These are phyloP conservation scores for Trididemnum miniatum DNA, from an alignment of 23 tunicate species.

Conservation along the genomic window DNA sequence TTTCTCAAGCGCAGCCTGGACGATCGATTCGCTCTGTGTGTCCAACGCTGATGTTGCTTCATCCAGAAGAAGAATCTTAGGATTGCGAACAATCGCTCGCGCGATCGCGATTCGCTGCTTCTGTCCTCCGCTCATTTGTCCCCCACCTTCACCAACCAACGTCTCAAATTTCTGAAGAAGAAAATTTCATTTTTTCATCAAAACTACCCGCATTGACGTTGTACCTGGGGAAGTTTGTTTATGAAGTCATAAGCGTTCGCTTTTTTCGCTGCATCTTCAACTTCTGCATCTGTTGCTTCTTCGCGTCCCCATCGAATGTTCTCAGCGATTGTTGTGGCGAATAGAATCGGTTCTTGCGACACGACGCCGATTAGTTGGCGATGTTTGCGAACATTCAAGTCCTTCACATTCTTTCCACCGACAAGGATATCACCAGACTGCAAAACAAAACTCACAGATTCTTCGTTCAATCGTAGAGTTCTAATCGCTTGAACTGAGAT, in stretches of 20 bases:
- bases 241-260: constrained; percentile 98
- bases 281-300: constrained; percentile 73
- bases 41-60: constrained; percentile 99
- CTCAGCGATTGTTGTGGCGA: constrained; percentile 85
- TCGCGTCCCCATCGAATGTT: constrained; percentile 98
- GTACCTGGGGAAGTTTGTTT: constrained; percentile 72
- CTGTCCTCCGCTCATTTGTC: constrained; percentile 98
- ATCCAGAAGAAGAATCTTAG: constrained; percentile 90
- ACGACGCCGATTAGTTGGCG: constrained; percentile 87
- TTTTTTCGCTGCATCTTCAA: constrained; percentile 80
- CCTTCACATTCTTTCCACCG: constrained; percentile 47
- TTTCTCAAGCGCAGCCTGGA: constrained; percentile 90
- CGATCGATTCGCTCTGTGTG: constrained; percentile 95
- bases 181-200: neutral
- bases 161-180: constrained; percentile 85
- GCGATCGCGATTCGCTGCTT: constrained; percentile 99
- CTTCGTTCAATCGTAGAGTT: no score
- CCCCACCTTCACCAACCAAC: constrained; percentile 98
- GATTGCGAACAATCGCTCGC: constrained; percentile 94
- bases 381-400: constrained; percentile 52
- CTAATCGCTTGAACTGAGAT: no score
- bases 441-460: no score
- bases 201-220: neutral
- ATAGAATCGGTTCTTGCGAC: constrained; percentile 90
- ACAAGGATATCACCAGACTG: constrained; percentile 63